Conservation (phyloP, 2,888 invertebrate genomes). For the Lasioglossum calceatum region DNA sequence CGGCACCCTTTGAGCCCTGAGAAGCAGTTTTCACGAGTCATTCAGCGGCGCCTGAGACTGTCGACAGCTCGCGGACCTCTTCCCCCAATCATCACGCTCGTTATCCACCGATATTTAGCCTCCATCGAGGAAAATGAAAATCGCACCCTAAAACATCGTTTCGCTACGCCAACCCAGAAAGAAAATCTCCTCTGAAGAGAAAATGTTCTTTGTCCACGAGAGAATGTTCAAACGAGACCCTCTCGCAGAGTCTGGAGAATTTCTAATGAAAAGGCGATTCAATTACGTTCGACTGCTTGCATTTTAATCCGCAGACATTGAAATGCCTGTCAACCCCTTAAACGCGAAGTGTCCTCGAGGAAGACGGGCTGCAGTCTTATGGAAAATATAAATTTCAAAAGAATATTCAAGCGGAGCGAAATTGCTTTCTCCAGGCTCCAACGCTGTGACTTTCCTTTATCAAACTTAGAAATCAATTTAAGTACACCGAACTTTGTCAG, state of each 20-base stretch:
- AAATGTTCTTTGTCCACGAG: background rate
- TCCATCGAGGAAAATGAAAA: constrained; percentile 54
- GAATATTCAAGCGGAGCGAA: constrained; percentile 26
- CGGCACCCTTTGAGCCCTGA: constrained; percentile 63
- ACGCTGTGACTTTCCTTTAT: background rate
- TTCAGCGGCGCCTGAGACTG: constrained; percentile 78
- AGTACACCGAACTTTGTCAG: background rate
- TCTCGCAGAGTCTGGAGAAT: background rate
- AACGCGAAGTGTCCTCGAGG: background rate
- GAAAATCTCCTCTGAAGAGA: background rate
- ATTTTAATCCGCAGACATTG: constrained; percentile 54
- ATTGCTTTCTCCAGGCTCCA: background rate
- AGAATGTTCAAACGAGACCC: background rate
- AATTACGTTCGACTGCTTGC: constrained; percentile 37
- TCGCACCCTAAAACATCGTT: constrained; percentile 28
- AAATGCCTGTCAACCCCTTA: constrained; percentile 21
- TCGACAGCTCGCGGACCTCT: constrained; percentile 40
- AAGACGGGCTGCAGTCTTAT: background rate
- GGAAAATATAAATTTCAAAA: constrained; percentile 45
- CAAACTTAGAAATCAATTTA: background rate
- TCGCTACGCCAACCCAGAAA: constrained; percentile 38
- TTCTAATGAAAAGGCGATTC: constrained; percentile 30
- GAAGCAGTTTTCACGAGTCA: constrained; percentile 74
- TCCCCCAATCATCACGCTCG: constrained; percentile 57
- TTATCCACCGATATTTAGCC: constrained; percentile 47